A percentile compares a stretch with the other conserved stretches of the same genome.
Conservation (phyloP, 2,113 vertebrate species). For the Cinclus mexicanus region DNA sequence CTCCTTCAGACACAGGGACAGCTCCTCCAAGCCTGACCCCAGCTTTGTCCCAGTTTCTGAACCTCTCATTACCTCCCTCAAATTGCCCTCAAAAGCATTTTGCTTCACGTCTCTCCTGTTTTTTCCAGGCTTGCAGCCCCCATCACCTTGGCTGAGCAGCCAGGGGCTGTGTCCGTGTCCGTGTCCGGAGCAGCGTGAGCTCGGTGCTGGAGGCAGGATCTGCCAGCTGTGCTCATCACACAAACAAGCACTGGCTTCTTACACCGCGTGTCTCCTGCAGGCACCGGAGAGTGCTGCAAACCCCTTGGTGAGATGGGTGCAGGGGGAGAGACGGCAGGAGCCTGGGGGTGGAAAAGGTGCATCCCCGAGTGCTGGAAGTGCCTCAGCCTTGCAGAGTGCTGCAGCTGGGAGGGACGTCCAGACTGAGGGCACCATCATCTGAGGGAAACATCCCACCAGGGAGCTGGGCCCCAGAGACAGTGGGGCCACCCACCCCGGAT, state of each 20-base stretch:
- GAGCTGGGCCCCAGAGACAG: not conserved
- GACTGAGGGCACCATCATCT: not conserved
- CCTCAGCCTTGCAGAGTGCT: not conserved
- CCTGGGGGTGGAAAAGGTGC: not conserved
- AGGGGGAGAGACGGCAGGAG: not conserved
- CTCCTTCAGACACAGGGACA: not conserved
- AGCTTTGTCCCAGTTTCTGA: not conserved
- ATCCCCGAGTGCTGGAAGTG: not conserved
- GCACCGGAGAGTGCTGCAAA: not conserved
- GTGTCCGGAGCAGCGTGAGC: rapidly evolving
- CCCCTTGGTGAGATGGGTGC: not conserved
- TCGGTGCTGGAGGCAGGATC: not conserved
- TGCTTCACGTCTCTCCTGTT: not conserved
- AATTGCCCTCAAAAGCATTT: not conserved
- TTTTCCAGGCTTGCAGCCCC: not conserved
- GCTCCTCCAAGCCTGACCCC: not conserved
- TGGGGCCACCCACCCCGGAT: rapidly evolving
- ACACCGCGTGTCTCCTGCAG: not conserved
- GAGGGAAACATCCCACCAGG: not conserved
- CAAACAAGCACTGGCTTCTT: not conserved
- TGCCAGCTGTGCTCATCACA: not conserved
- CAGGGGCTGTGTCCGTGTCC: not conserved
- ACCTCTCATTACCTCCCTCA: not conserved
- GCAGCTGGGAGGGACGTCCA: not conserved
- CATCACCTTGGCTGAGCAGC: not conserved